These are phyloP conservation scores for Corythaeola cristata DNA, from an alignment of 2,113 vertebrate species.

Conservation along the genomic window DNA sequence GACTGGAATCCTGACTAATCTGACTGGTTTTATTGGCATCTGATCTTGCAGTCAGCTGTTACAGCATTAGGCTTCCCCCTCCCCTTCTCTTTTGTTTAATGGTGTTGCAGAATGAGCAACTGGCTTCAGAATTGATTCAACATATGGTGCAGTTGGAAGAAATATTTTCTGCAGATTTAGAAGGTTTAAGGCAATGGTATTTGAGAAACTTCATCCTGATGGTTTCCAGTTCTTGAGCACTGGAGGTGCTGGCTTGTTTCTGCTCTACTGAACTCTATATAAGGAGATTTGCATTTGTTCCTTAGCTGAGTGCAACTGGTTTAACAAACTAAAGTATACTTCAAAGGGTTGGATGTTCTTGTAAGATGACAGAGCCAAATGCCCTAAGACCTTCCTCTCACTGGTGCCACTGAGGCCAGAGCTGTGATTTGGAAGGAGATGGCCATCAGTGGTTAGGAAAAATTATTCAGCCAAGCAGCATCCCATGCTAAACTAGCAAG, in stretches of 20 bases:
- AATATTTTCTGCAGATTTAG: neutral
- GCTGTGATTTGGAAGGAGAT: neutral
- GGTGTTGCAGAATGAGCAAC: neutral
- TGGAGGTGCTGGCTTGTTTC: neutral
- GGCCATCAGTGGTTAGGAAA: neutral
- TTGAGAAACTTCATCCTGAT: neutral
- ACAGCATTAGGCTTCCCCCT: neutral
- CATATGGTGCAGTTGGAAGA: neutral
- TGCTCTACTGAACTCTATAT: neutral
- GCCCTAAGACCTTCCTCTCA: neutral
- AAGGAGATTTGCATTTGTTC: neutral
- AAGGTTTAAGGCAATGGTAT: neutral
- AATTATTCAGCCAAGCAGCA: neutral
- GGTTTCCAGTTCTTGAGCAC: neutral
- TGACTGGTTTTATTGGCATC: neutral
- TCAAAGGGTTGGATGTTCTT: neutral
- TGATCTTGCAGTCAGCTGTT: neutral
- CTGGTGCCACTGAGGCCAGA: neutral
- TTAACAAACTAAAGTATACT: neutral
- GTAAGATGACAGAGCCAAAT: neutral
- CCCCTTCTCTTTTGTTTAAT: neutral
- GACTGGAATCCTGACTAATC: neutral
- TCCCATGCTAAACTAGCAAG: neutral
- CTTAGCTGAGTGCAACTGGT: neutral
- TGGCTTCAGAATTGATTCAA: neutral